phyloP scores from a whole-genome alignment of 1,140 invertebrate species.

The Trypoxylus dichotomus region DNA sequence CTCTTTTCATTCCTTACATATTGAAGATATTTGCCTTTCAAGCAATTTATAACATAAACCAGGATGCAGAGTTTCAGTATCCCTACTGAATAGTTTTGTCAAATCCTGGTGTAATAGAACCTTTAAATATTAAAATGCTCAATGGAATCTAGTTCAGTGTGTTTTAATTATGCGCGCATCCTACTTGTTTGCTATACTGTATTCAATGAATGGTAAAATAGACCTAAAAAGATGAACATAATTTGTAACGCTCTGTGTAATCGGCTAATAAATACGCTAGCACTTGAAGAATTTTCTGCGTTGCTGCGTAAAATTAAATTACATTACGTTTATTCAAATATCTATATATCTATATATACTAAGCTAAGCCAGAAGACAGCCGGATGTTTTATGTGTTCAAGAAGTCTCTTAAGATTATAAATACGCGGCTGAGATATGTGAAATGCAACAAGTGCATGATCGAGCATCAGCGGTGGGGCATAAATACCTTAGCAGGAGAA shows the following conservation, averaged over 20 bases:
- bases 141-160: too few species aligned
- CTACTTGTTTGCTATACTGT: too few species aligned
- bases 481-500: conserved; percentile 29
- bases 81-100: too few species aligned
- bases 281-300: neutral
- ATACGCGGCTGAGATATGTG: neutral
- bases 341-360: neutral
- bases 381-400: neutral
- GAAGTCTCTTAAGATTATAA: neutral
- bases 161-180: too few species aligned
- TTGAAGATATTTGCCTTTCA: too few species aligned
- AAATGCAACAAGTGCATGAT: conserved; percentile 16
- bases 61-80: too few species aligned
- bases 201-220: too few species aligned
- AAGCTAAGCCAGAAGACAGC: neutral
- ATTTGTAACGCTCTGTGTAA: neutral
- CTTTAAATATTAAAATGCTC: too few species aligned
- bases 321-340: neutral
- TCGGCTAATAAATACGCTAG: neutral
- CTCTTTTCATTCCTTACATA: too few species aligned
- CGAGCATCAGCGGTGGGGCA: conserved; percentile 8
- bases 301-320: neutral
- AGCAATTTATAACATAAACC: too few species aligned
- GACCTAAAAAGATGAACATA: too few species aligned
- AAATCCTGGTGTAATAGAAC: too few species aligned